Conservation (phyloP, 1,140 invertebrate species). For the Venturia canescens region DNA sequence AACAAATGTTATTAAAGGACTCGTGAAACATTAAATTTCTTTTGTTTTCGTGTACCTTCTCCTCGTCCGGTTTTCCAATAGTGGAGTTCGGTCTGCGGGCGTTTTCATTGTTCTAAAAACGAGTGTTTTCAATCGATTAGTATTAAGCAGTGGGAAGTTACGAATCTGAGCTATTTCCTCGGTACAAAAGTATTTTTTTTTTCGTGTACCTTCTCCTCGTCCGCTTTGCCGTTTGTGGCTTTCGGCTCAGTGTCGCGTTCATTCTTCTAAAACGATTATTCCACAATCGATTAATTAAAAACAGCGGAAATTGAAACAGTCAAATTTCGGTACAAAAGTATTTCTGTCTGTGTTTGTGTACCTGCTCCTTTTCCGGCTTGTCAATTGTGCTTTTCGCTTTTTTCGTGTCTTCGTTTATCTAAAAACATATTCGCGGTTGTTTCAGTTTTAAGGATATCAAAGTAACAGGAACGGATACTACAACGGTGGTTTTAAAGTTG, state of each 20-base stretch:
- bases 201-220: slow-evolving; percentile 46
- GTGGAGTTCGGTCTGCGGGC: slow-evolving; percentile 51
- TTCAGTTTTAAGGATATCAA: not conserved
- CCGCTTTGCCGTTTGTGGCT: slow-evolving; percentile 51
- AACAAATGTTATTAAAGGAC: not conserved
- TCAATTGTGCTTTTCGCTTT: slow-evolving; percentile 30
- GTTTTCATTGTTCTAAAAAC: slow-evolving; percentile 52
- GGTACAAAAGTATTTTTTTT: not conserved
- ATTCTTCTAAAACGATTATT: slow-evolving; percentile 45
- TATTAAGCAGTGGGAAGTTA: not conserved
- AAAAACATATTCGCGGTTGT: not conserved
- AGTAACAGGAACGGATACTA: not conserved
- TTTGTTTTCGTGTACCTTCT: slow-evolving; percentile 51
- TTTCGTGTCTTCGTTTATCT: not conserved
- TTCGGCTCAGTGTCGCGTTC: slow-evolving; percentile 47
- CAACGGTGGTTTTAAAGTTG: not conserved
- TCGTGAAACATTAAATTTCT: too few species aligned
- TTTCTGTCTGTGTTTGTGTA: slow-evolving; percentile 56
- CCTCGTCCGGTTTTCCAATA: slow-evolving; percentile 54
- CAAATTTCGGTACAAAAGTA: not conserved
- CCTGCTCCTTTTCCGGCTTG: slow-evolving; percentile 45
- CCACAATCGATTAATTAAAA: not conserved
- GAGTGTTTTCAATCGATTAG: slow-evolving; percentile 13
- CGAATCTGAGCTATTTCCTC: not conserved
- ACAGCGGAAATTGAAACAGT: not conserved